Conservation (phyloP, 2,797 vertebrate species). For the Menidia menidia region DNA sequence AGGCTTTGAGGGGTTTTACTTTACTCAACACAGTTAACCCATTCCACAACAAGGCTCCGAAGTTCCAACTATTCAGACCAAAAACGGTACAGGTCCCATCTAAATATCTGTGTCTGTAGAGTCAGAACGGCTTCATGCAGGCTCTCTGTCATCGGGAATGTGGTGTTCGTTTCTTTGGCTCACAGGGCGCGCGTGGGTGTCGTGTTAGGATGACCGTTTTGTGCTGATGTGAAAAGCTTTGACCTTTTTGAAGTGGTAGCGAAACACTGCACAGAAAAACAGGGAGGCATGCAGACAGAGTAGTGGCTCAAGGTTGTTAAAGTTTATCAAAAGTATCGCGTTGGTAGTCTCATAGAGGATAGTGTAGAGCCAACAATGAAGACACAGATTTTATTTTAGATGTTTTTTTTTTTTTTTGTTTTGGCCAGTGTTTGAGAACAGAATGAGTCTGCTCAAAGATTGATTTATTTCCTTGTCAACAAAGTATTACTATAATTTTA, state of each 20-base stretch:
- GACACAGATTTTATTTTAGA: not conserved
- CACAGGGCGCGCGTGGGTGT: not conserved
- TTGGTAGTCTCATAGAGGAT: no score
- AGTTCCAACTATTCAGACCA: conserved; percentile 9
- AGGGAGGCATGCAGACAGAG: not conserved
- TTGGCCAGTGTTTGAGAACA: not conserved
- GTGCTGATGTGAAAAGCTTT: not conserved
- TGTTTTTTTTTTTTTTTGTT: no score
- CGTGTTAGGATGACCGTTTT: conserved; percentile 27
- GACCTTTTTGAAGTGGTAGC: conserved; percentile 23
- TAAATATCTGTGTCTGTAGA: conserved; percentile 25
- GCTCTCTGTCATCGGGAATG: conserved; percentile 1
- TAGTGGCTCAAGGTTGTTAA: not conserved
- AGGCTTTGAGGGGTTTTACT: conserved; percentile 7
- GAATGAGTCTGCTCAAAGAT: not conserved
- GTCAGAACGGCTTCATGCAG: conserved; percentile 4
- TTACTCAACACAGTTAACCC: not conserved
- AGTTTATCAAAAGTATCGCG: not conserved
- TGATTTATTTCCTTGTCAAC: not conserved
- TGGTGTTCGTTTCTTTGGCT: conserved; percentile 23
- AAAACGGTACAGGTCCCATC: conserved; percentile 14
- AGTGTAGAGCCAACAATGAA: no score
- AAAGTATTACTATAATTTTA: conserved; percentile 21
- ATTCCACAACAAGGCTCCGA: conserved; percentile 4
- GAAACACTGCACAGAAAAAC: conserved; percentile 13